phyloP scores from a whole-genome alignment of 2,797 vertebrate species.

The Menidia menidia region DNA sequence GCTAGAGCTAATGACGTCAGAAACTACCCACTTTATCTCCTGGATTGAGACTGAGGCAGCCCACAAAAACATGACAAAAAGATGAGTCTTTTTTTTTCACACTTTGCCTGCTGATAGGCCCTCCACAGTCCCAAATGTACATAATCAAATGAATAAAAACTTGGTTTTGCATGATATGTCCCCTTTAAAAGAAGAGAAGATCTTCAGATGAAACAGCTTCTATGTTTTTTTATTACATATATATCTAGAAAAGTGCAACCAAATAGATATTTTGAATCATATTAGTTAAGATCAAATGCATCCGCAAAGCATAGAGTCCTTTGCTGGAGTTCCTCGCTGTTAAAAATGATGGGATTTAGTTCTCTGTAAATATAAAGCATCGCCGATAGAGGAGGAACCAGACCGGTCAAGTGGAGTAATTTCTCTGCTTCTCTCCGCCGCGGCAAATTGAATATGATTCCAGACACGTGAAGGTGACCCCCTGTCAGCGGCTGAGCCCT shows the following conservation, averaged over 20 bases:
- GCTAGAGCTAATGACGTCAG: no score
- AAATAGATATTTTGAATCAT: no score
- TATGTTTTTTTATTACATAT: neutral
- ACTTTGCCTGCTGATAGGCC: no score
- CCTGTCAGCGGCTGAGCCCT: slow-evolving; percentile 78
- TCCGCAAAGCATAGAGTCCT: slow-evolving; percentile 13
- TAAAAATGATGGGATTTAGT: slow-evolving; percentile 63
- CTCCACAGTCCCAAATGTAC: no score
- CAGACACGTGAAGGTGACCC: slow-evolving; percentile 86
- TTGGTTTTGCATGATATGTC: no score
- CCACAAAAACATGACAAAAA: no score
- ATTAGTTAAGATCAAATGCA: slow-evolving; percentile 35
- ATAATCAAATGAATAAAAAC: no score
- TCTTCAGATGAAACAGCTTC: neutral
- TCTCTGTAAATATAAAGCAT: slow-evolving; percentile 51
- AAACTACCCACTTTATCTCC: no score
- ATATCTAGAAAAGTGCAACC: neutral
- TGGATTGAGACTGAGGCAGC: no score
- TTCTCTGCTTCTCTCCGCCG: slow-evolving; percentile 54
- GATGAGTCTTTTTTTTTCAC: no score
- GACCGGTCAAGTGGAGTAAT: slow-evolving; percentile 77
- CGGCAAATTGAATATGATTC: slow-evolving; percentile 85
- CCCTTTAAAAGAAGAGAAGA: no score
- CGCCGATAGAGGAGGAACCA: slow-evolving; percentile 58
- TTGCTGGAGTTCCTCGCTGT: slow-evolving; percentile 11